Conservation (phyloP, 2,113 vertebrate genomes). For the Periophthalmodon schlosseri region DNA sequence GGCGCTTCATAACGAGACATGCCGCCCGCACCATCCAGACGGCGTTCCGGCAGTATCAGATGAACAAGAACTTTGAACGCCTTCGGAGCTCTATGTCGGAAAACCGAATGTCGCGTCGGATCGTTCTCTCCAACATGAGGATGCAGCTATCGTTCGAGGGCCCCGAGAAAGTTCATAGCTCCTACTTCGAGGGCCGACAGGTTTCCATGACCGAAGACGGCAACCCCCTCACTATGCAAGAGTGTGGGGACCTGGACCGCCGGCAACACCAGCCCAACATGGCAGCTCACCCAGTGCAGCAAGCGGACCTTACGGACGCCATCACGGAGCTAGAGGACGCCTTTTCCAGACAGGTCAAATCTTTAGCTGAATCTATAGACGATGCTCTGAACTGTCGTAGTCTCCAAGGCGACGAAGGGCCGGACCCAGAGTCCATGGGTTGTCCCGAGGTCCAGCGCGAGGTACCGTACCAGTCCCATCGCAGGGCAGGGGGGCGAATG, state of each 20-base stretch:
- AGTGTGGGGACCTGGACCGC: constrained; percentile 80
- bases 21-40: constrained; percentile 98
- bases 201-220: constrained; percentile 88
- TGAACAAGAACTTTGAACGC: constrained; percentile 99
- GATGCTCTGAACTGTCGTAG: constrained; percentile 95
- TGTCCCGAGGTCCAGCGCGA: constrained; percentile 76
- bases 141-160: constrained; percentile 99
- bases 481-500: constrained; percentile 77
- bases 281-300: constrained; percentile 78
- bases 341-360: constrained; percentile 96
- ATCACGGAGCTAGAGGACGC: constrained; percentile 97
- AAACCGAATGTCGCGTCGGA: constrained; percentile 97
- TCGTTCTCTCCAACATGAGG: constrained; percentile 98
- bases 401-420: constrained; percentile 86
- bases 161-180: constrained; percentile 93
- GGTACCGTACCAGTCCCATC: constrained; percentile 76
- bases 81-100: constrained; percentile 98
- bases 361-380: constrained; percentile 94
- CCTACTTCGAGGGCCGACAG: constrained; percentile 93
- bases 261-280: constrained; percentile 75
- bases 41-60: constrained; percentile 98
- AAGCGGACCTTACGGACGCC: constrained; percentile 87
- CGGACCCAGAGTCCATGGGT: constrained; percentile 76
- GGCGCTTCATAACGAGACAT: constrained; percentile 96
- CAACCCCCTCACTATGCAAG: constrained; percentile 80